These are phyloP conservation scores for Petrolisthes manimaculis DNA, from an alignment of 2,888 invertebrate species.

Conservation along the genomic window DNA sequence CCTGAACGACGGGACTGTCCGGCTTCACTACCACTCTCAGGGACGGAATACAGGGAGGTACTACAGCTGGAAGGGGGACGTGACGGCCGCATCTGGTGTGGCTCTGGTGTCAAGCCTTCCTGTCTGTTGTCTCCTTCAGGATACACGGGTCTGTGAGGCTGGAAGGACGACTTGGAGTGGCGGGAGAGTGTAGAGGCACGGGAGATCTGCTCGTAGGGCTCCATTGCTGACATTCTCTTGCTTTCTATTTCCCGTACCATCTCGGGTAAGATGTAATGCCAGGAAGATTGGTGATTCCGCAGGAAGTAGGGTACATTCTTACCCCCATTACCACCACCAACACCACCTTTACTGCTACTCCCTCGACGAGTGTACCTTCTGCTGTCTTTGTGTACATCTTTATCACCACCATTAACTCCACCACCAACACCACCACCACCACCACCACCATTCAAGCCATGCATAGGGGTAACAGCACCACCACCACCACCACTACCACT, in stretches of 20 bases:
- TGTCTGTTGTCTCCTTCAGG: background rate
- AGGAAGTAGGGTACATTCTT: slow-evolving; percentile 61
- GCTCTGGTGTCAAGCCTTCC: background rate
- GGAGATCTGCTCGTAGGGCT: slow-evolving; percentile 21
- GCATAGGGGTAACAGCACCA: background rate
- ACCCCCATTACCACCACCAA: background rate
- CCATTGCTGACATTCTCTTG: background rate
- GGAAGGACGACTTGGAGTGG: slow-evolving; percentile 43
- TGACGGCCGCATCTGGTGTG: slow-evolving; percentile 5
- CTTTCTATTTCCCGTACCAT: slow-evolving; percentile 26
- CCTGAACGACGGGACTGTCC: background rate
- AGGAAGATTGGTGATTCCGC: slow-evolving; percentile 51
- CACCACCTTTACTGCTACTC: background rate
- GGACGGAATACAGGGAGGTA: slow-evolving; percentile 44
- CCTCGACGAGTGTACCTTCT: background rate
- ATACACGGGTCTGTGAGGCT: slow-evolving; percentile 31
- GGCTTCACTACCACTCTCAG: slow-evolving; percentile 19
- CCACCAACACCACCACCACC: background rate
- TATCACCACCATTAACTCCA: background rate
- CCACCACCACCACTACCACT: slow-evolving; percentile 5
- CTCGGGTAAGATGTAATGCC: slow-evolving; percentile 60
- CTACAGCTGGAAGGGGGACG: slow-evolving; percentile 42
- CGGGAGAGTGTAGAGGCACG: slow-evolving; percentile 46
- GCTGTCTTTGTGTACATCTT: background rate
- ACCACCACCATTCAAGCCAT: background rate